Evolutionary conservation across 2,113 vertebrate species (phyloP), one percentile per base, ranked within the genome.

Genomic region (Mystacornis crossleyi): DNA sequence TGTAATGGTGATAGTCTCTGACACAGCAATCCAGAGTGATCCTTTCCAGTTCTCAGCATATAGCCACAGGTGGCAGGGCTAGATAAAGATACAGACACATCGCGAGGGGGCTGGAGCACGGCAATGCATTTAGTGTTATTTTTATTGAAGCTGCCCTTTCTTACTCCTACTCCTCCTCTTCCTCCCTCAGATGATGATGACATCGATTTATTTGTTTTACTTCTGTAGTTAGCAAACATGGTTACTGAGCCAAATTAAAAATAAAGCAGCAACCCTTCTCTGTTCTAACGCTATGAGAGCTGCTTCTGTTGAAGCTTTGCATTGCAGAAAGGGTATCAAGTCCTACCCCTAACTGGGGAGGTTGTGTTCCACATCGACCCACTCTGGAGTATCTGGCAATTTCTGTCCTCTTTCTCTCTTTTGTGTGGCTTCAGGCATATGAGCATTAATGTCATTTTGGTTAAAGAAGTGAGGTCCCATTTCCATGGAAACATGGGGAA

Each of bases 401-500:
- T 97, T 96, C 86, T 96, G 89, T 87, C 82, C 91, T 51, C 26
- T 79, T 91, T 77, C 79, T 94, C 51, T 86, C 75, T 86, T 96
- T 97, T 93, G 73, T 96, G 43, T 92, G 72, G 60, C 84, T 97
- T 89, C 57, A 89, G 81, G 71, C 89, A 98, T 89, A 95, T 86
- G 95, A 97, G 98, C 89, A 97, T 98, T 98, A 97, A 94, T 96
- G 96, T 95, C 92, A 96, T 96, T 66, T 91, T 75, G 61, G 58
- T 96, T 96, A 96, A 93, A 90, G 60, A 85, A 85, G 62, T 14
- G 14, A 86, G 77, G 75, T 79, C 89, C 54, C 77, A 97, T 98
- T 97, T 96, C 98, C 95, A 97, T 97, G 96, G 98, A 96, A 98
- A 98, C 97, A 45, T 90, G 71, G 72, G 83, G 73, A 97, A 97